phyloP scores from a whole-genome alignment of 2,113 vertebrate genomes.

The Raja brachyura region DNA sequence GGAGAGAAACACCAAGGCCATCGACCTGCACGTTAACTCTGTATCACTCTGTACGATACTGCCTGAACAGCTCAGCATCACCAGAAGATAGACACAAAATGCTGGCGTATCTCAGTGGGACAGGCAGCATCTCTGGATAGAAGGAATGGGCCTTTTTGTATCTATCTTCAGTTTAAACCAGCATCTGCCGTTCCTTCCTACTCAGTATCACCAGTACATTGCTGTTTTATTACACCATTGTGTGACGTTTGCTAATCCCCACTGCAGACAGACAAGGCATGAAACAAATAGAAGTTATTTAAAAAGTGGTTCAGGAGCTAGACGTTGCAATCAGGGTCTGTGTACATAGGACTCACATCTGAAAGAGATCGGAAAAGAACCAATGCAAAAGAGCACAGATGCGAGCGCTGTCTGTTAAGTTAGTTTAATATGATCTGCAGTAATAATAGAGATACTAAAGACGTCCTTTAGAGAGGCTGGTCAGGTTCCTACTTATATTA shows the following conservation, averaged over 20 bases:
- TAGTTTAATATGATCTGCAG: background rate
- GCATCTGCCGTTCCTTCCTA: too few relatives aligned
- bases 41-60: too few relatives aligned
- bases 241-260: background rate
- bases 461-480: background rate
- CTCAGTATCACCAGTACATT: too few relatives aligned
- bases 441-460: background rate
- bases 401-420: background rate
- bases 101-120: too few relatives aligned
- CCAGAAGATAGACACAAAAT: too few relatives aligned
- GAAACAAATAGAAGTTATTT: background rate
- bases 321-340: background rate
- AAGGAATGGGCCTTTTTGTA: too few relatives aligned
- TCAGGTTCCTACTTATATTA: background rate
- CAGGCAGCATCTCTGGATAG: too few relatives aligned
- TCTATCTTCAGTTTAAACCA: too few relatives aligned
- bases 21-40: too few relatives aligned
- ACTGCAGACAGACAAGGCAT: background rate
- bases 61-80: too few relatives aligned
- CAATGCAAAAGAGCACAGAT: background rate
- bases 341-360: background rate
- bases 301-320: background rate
- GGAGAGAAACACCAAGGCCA: too few relatives aligned
- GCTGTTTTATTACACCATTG: background rate
- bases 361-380: background rate